A percentile compares a stretch with the other conserved stretches of the same genome.
These are phyloP conservation scores for Apamea epomidion DNA, from an alignment of 2,888 invertebrate species.

Conservation along the genomic window DNA sequence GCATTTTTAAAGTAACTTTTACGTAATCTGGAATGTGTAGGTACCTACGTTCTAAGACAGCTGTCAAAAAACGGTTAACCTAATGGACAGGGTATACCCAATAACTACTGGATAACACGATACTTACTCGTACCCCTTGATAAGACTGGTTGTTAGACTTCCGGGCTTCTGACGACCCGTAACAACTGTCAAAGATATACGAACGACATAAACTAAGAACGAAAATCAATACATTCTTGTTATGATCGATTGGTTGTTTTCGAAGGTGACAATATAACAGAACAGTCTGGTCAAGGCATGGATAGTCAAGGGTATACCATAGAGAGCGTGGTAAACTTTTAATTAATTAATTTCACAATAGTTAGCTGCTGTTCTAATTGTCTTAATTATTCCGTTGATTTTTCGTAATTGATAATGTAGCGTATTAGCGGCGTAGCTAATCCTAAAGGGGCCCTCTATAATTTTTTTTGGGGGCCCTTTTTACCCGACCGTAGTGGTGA, in stretches of 20 bases:
- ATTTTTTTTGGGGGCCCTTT: too few relatives aligned
- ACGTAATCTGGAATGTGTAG: too few relatives aligned
- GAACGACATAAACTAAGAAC: neutral
- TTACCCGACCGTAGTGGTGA: too few relatives aligned
- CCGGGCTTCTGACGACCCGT: neutral
- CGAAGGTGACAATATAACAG: neutral
- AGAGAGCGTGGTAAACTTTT: slow-evolving; percentile 48
- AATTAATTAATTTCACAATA: slow-evolving; percentile 42
- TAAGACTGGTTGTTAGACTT: too few relatives aligned
- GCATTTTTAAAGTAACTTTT: too few relatives aligned
- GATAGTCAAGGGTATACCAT: slow-evolving; percentile 54
- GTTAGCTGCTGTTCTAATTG: slow-evolving; percentile 37
- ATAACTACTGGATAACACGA: too few relatives aligned
- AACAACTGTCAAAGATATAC: neutral
- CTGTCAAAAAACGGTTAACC: too few relatives aligned
- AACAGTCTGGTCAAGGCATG: slow-evolving; percentile 31
- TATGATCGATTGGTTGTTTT: slow-evolving; percentile 1
- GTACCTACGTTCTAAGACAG: too few relatives aligned
- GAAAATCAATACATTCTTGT: neutral
- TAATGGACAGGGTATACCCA: too few relatives aligned
- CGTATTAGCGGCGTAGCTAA: too few relatives aligned
- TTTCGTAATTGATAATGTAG: slow-evolving; percentile 19
- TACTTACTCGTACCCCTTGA: too few relatives aligned
- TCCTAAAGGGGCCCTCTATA: too few relatives aligned
- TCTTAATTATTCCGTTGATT: slow-evolving; percentile 34